phyloP scores from a whole-genome alignment of 2,888 invertebrate genomes.

The Pollenia griseotomentosa region DNA sequence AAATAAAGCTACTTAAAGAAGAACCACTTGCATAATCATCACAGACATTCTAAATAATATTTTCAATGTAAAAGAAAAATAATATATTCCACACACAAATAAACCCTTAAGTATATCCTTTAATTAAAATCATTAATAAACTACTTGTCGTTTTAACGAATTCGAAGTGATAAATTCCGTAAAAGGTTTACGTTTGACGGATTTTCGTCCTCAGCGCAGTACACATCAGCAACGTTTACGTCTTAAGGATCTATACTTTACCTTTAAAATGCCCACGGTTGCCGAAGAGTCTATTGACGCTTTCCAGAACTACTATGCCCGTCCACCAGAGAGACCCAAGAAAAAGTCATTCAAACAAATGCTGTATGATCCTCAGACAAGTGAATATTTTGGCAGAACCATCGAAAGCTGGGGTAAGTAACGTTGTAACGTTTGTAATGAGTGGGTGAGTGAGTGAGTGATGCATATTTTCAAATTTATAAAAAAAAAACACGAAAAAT shows the following conservation, averaged over 20 bases:
- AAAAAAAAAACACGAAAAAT: not conserved
- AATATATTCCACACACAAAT: not conserved
- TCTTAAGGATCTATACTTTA: constrained; percentile 62
- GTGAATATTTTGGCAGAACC: constrained; percentile 91
- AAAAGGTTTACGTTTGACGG: constrained; percentile 69
- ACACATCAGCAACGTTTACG: constrained; percentile 66
- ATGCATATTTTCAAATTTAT: not conserved
- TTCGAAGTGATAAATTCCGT: constrained; percentile 59
- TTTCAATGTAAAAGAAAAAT: not conserved
- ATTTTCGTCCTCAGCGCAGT: constrained; percentile 70
- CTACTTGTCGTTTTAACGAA: not conserved
- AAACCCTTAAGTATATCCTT: not conserved
- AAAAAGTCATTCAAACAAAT: constrained; percentile 87
- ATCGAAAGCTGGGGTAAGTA: constrained; percentile 93
- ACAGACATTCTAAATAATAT: not conserved
- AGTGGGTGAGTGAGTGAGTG: not conserved
- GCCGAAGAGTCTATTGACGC: constrained; percentile 85
- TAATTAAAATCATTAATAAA: not conserved
- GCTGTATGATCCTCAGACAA: constrained; percentile 91
- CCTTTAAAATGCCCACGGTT: constrained; percentile 82
- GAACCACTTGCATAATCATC: constrained; percentile 21
- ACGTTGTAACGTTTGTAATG: not conserved
- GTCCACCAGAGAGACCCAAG: constrained; percentile 87
- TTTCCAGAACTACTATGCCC: constrained; percentile 88
- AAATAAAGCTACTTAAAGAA: constrained; percentile 61